Base-by-base conservation (phyloP, 2,797 vertebrate species). In the Hybognathus amarus region DNA sequence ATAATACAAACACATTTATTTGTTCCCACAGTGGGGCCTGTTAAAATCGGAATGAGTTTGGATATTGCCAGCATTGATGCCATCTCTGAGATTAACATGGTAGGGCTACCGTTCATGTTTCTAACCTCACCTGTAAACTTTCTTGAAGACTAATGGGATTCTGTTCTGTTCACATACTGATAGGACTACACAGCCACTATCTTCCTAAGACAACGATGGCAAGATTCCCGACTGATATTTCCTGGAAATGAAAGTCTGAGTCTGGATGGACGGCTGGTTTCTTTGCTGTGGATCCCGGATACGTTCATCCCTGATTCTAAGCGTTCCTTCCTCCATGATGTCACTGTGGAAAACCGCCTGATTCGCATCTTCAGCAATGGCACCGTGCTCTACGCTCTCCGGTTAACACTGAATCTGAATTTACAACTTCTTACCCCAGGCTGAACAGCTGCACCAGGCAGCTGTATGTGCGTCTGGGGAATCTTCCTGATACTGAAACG, bases 41-140 rank as follows among this genome's bases (percentile, higher is more conserved):
- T 97, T 52, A 95, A 95, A 0, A 92, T 97, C 50, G 97, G 96
- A 33, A 97, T 97, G 96, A 97, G 97, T 88, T 85, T 97, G 95
- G 97, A 97, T 88, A 96, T 97, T 66, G 97, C 96, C 89, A 97
- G 97, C 90, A 97, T 97, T 86, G 96, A 97, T 90, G 97, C 96
- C 80, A 97, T 97, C 91, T 97, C 97, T 85, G 96, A 97, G 93
- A 97, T 97, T 89, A 97, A 97, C 88, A 97, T 97, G 97, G 97
- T 97, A 33, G 4, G 33, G 33, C 3, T 33, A 93, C 22, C 20
- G 6, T 12, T 56, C 10, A 11, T 2, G 6, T 40, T 50, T 42
- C 12, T 40, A 30, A 38, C 40, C n/a, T 24, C 7, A n/a, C 36
- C 20, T 40, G 4, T 45, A 47, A 47, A 15, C 24, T 40, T 80